These are phyloP conservation scores for Lycopodina hypogea DNA, from an alignment of 37 sponge, comb jelly and placozoan species.

Conservation along the genomic window DNA sequence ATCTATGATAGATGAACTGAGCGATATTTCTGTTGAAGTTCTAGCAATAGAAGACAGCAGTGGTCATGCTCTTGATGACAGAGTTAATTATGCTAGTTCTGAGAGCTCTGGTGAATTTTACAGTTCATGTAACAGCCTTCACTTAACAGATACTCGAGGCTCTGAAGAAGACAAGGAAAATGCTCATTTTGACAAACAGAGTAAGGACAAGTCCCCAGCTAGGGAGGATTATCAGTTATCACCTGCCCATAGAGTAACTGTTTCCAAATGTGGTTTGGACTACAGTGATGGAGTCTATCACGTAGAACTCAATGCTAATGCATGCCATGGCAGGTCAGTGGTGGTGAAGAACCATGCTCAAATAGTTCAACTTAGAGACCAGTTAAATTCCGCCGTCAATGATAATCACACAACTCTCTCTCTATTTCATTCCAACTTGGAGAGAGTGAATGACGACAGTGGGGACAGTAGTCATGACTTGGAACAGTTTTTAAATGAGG, in stretches of 20 bases:
- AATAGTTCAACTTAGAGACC: not conserved
- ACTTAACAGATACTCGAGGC: not conserved
- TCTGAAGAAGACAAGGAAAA: not conserved
- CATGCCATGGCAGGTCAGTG: not conserved
- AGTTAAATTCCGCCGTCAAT: not conserved
- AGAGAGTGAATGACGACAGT: not conserved
- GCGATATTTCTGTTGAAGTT: too few species aligned
- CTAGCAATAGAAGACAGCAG: not conserved
- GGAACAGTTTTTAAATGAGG: not conserved
- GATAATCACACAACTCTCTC: not conserved
- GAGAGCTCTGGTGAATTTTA: constrained; percentile 13
- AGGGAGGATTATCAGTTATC: not conserved
- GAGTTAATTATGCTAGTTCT: not conserved
- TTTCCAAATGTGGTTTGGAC: too few species aligned
- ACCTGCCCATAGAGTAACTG: not conserved
- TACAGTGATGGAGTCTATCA: not conserved
- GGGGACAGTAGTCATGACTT: not conserved
- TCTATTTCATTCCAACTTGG: not conserved
- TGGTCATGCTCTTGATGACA: not conserved
- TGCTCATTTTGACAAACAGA: not conserved
- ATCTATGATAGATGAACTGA: too few species aligned
- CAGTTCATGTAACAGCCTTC: constrained; percentile 4
- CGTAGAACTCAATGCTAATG: not conserved
- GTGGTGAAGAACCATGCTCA: not conserved
- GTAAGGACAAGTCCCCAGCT: too few species aligned